Evolutionary conservation across 2,797 vertebrate genomes (phyloP), one percentile per base, ranked within the genome.

Genomic region (Lepidocolaptes lacrymiger): DNA sequence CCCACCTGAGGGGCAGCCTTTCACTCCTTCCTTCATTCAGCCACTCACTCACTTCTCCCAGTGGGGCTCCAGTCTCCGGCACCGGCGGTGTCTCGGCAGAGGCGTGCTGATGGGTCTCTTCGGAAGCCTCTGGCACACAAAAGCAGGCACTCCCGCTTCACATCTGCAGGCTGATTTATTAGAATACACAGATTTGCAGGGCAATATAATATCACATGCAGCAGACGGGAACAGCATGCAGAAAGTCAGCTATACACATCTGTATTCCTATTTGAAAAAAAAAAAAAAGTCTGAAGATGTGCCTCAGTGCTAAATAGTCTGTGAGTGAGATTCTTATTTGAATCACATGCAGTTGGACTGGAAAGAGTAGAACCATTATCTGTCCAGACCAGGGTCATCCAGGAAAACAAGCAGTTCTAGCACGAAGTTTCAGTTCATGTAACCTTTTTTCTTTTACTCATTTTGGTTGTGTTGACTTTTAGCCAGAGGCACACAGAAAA

Each of bases 1-100:
- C 94, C 62, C 86, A 88, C 93, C 94, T 55, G 79, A 76, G 84
- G 48, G 51, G 41, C 72, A 37, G 64, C 85, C 85, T 13, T 37
- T 59, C 62, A 10, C 64, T 73, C 44, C n/a, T 58, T 49, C 44
- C 72, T 75, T 62, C 10, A 0, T 5, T 30, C 75, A 66, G 39
- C 39, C 21, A 4, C 69, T 77, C 81, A 19, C 66, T 78, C 34
- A 5, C 44, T 41, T 10, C 49, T 89, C 68, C 69, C 63, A 4
- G 44, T 4, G 32, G 58, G 39, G 27, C 67, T 87, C 69, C 62
- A 6, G 54, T 22, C 76, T 72, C 66, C 5, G 3, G 76, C 61
- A 72, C 5, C 80, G 61, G 37, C 19, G 1, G 7, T 23, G n/a
- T 63, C 71, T 51, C 67, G 0, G 2, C 66, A 22, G 41, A 54